Evolutionary conservation across 2,888 invertebrate genomes (phyloP), one percentile per base, ranked within the genome.

Genomic region (Folsomia manolachei): DNA sequence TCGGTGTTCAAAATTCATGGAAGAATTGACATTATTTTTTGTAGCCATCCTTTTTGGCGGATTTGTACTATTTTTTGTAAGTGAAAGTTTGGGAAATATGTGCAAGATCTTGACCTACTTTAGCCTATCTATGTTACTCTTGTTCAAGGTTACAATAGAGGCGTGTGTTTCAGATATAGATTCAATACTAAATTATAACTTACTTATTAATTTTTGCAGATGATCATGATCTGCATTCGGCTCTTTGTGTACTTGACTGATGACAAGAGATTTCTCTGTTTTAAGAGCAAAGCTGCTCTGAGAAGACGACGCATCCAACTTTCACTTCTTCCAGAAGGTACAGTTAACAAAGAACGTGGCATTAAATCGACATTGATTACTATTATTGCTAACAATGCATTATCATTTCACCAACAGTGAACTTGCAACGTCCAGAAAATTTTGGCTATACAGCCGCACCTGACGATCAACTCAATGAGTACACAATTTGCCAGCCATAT

Each of bases 401-500:
- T 56, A 18, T 56, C n/a, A 14, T 56, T 56, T 56, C 7, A 14
- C 7, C 18, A 14, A 14, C 7, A 56, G 21, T 21, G 21, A 21
- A 21, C n/a, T 7, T 56, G 7, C 56, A 56, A 25, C 70, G 70
- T 23, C 52, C 66, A 27, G 65, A 64, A 27, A 72, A 62, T 53
- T 24, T 63, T 19, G 70, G 70, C n/a, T 72, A 72, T 27, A 65
- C 27, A 18, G 70, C 74, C 19, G 72, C 77, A 21, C 72, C 77
- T 9, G 75, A 75, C 60, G 77, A 77, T 61, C 72, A 72, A 67
- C 74, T 77, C 14, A 74, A 72, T 24, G 69, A 75, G 56, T 69
- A 71, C 25, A 72, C 75, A 26, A 73, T 77, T 14, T 75, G 75
- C 56, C 75, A 75, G 62, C 72, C 75, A 1, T 77, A 77, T 63